Evolutionary conservation across 2,888 invertebrate genomes (phyloP), one percentile per base, ranked within the genome.

Genomic region (Maniola hyperantus): DNA sequence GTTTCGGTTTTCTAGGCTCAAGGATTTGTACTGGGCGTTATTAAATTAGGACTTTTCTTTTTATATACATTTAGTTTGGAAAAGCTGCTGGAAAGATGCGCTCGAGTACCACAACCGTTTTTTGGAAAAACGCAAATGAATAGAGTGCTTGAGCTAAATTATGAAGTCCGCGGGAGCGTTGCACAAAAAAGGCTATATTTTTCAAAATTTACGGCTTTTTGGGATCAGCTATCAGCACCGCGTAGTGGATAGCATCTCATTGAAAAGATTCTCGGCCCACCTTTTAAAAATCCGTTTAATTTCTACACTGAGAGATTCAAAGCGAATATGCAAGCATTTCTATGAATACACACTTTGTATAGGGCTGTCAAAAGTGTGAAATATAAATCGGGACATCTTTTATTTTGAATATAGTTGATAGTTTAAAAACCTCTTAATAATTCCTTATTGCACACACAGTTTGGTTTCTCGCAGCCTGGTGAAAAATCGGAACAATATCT

Each of bases 251-350:
- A 65, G 44, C 58, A 65, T 59, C 65, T 42, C 58, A 26, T 51
- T 65, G 51, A 65, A 65, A 65, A 59, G 65, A 59, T 51, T 51
- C 64, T 53, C 58, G 50, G 50, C 61, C 61, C 61, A 61, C 61
- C 61, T 61, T 61, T 61, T 51, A 51, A 51, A 65, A 65, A 65
- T 65, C 58, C 58, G 51, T 65, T 65, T 65, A 65, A 65, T 65
- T 64, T 59, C 65, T 33, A 65, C 58, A 59, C 34, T 51, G 36
- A 39, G 39, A 50, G 39, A 61, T 57, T 54, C 65, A 65, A 62
- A 66, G 69, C 66, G 65, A 59, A 65, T 59, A 44, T 61, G 13
- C 61, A 36, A 51, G 61, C 65, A 71, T 72, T 71, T 66, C 70
- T 70, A 61, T 69, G 67, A 68, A 65, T 71, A 51, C 61, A 61